phyloP scores from a whole-genome alignment of 2,888 invertebrate genomes.

The Brachylomia viminalis region DNA sequence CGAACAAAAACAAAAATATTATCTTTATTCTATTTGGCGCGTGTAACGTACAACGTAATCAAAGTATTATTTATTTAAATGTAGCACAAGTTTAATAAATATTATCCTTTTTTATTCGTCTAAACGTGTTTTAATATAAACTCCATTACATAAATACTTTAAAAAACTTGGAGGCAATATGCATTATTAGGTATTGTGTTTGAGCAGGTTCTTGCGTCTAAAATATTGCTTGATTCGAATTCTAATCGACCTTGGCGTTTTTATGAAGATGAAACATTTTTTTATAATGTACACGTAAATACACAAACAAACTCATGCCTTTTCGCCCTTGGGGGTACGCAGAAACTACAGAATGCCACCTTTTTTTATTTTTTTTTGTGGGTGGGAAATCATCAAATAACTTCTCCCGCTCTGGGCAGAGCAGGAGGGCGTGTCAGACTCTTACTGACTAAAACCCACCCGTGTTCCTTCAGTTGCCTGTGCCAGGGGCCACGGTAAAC shows the following conservation, averaged over 20 bases:
- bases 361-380: too few relatives aligned
- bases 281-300: too few relatives aligned
- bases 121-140: slow-evolving; percentile 1
- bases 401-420: too few relatives aligned
- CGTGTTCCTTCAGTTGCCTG: too few relatives aligned
- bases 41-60: background rate
- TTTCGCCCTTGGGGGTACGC: background rate
- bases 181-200: background rate
- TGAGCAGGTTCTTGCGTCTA: background rate
- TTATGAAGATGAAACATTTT: background rate
- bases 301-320: background rate
- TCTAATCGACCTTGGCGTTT: background rate
- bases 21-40: slow-evolving; percentile 12
- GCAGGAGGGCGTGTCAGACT: too few relatives aligned
- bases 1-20: slow-evolving; percentile 4
- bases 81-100: background rate
- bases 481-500: too few relatives aligned
- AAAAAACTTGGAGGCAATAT: background rate
- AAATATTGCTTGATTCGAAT: background rate
- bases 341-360: background rate
- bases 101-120: slow-evolving; percentile 2
- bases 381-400: too few relatives aligned
- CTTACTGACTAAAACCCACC: too few relatives aligned
- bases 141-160: background rate
- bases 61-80: background rate